These are phyloP conservation scores for Sialia sialis DNA, from an alignment of 2,113 vertebrate genomes.

Conservation along the genomic window DNA sequence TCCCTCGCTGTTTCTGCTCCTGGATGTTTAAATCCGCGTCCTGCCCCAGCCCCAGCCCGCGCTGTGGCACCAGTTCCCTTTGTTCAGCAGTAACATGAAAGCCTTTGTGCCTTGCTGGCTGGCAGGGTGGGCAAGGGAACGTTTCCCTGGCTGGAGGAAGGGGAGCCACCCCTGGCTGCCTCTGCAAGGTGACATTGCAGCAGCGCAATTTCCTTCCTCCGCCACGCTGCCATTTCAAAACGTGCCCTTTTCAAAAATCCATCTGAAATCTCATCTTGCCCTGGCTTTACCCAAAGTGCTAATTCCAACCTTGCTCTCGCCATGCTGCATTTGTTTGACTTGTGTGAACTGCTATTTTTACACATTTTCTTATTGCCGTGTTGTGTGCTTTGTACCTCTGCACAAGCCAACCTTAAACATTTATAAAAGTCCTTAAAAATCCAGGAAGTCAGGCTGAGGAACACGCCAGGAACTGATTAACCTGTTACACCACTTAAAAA, in stretches of 20 bases:
- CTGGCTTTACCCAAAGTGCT: neutral
- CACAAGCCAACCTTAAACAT: neutral
- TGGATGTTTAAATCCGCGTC: neutral
- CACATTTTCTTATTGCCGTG: neutral
- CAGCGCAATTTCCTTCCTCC: neutral
- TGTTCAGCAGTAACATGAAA: neutral
- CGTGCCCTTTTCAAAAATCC: conserved; percentile 35
- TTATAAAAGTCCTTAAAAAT: neutral
- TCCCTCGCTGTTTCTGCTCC: neutral
- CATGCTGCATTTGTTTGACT: neutral
- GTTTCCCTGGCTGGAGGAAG: neutral
- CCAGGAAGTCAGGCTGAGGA: neutral
- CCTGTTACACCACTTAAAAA: neutral
- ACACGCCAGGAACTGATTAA: neutral
- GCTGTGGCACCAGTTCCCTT: neutral
- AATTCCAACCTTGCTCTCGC: neutral
- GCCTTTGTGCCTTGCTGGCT: neutral
- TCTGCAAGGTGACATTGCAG: neutral
- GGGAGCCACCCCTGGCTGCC: neutral
- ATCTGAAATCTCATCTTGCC: neutral
- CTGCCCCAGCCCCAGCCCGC: fast-evolving
- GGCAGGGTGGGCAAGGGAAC: neutral
- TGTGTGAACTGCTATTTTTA: neutral
- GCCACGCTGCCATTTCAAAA: neutral
- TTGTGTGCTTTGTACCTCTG: neutral